A percentile compares a stretch with the other conserved stretches of the same genome.
Evolutionary conservation across 2,113 vertebrate species (phyloP).

Genomic region (Gobiocypris rarus): DNA sequence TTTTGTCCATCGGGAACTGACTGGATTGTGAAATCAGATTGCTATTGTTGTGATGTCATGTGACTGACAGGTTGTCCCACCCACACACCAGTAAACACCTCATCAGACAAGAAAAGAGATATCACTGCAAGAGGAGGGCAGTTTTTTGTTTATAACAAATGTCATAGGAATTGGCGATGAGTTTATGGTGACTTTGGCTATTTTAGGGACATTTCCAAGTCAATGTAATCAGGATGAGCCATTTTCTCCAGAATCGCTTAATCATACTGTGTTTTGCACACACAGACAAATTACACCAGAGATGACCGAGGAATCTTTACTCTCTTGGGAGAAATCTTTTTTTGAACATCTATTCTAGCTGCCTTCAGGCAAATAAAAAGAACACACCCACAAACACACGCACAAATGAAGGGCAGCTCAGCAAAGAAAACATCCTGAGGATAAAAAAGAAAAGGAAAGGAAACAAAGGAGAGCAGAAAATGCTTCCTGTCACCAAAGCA

Average conservation of each 20-base stretch:
- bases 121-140: no score
- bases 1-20: no score
- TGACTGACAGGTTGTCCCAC: no score
- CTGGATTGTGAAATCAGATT: no score
- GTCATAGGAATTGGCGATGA: no score
- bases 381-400: slow-evolving; percentile 39
- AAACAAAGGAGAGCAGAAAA: slow-evolving; percentile 50
- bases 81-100: no score
- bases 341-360: slow-evolving; percentile 24
- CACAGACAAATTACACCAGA: not conserved
- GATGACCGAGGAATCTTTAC: not conserved
- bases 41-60: no score
- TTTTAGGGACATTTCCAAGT: not conserved
- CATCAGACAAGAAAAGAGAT: no score
- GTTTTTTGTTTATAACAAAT: no score
- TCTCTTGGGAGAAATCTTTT: slow-evolving; percentile 2
- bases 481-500: slow-evolving; percentile 43
- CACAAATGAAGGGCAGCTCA: slow-evolving; percentile 37
- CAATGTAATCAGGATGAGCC: not conserved
- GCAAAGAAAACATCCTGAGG: slow-evolving; percentile 52
- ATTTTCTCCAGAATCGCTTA: not conserved
- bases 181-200: no score
- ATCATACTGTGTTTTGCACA: not conserved
- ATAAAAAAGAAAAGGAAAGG: slow-evolving; percentile 34
- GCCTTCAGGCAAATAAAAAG: slow-evolving; percentile 1